phyloP scores from a whole-genome alignment of 2,797 vertebrate species.

The Eremophila alpestris region DNA sequence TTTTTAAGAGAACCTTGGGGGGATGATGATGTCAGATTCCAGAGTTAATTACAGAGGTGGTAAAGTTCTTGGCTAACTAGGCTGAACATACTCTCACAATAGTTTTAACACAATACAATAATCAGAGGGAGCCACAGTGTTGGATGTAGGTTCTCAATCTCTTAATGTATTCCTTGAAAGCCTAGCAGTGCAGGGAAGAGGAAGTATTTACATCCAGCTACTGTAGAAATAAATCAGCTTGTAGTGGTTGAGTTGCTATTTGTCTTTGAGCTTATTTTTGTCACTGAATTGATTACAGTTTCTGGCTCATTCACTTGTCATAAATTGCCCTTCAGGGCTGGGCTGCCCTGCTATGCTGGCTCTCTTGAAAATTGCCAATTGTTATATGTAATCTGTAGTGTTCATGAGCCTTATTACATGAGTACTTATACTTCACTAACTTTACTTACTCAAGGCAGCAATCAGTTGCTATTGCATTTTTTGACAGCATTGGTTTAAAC shows the following conservation, averaged over 20 bases:
- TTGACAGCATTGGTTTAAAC: not conserved
- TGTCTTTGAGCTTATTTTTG: not conserved
- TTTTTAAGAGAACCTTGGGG: conserved; percentile 46
- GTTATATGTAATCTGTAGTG: not conserved
- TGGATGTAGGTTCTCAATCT: not conserved
- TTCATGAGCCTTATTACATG: not conserved
- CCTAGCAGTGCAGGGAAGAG: not conserved
- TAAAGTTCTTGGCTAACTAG: conserved; percentile 16
- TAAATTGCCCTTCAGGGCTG: not conserved
- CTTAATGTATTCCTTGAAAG: not conserved
- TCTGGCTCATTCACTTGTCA: not conserved
- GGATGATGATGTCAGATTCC: conserved; percentile 37
- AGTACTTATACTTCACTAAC: not conserved
- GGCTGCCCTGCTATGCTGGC: not conserved
- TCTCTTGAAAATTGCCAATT: not conserved
- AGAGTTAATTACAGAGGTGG: conserved; percentile 32
- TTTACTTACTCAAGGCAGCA: not conserved
- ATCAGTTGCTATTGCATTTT: not conserved
- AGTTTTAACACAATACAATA: not conserved
- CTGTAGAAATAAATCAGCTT: not conserved
- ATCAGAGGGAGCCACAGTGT: not conserved
- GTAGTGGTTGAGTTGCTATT: not conserved
- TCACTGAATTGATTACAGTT: not conserved
- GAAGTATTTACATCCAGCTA: not conserved
- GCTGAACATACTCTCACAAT: not conserved